Evolutionary conservation across 2,797 vertebrate species (phyloP), one percentile per base, ranked within the genome.

Genomic region (Sphaeramia orbicularis): DNA sequence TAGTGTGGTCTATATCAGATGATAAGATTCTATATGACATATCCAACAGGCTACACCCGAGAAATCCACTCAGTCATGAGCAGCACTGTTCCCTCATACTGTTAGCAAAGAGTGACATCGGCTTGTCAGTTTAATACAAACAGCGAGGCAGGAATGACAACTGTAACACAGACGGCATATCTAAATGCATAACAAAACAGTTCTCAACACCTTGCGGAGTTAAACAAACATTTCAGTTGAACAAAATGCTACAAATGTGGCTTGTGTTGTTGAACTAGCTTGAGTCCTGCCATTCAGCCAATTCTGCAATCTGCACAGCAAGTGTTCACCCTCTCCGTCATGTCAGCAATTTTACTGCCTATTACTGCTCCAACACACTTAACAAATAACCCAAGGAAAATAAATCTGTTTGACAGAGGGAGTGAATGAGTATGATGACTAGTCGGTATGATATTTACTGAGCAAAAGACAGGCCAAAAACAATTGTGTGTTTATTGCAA

Each of bases 371-470:
- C 65, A 45, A 63, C 72, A 77, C 68, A 45, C 62, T 73, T 58
- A 64, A 77, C 69, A 83, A 85, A 82, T 82, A 84, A 87, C 73
- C 59, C 32, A 24, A 64, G 50, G 66, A 80, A 50, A 41, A 56
- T 73, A 69, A 82, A 80, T 74, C 71, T 76, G 74, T 54, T 72
- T 8, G 38, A 4, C 16, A 12, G 9, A 47, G 47, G 16, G 36
- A 50, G 75, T 12, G 30, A 35, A 37, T 38, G 61, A 49, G 60
- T 42, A 55, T 53, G 65, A 68, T 4, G 24, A 48, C 27, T 51
- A 37, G 35, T 43, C 44, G 44, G 68, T 55, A 12, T 36, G 50
- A 69, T 70, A 66, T 82, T 65, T 49, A 53, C 71, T 52, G 70
- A 69, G 50, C 9, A 10, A 54, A 48, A 15, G 14, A 15, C 41